phyloP scores from a whole-genome alignment of 2,888 invertebrate species.

The Endomychus coccineus region DNA sequence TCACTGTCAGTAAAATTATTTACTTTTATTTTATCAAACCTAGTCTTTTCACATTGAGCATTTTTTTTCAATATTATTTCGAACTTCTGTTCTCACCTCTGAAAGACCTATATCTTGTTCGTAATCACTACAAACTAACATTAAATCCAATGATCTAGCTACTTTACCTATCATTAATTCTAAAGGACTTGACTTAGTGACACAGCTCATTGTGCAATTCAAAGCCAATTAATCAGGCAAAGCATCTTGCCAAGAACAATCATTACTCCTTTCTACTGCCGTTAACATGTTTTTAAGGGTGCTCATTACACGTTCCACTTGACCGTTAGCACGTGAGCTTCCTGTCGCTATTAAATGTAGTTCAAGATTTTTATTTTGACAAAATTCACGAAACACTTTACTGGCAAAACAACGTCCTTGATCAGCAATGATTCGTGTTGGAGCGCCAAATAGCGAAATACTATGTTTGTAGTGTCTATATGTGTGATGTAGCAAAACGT shows the following conservation, averaged over 20 bases:
- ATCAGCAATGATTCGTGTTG: constrained; percentile 18
- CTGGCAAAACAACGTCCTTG: constrained; percentile 5
- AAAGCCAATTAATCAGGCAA: constrained; percentile 27
- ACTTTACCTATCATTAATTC: constrained; percentile 28
- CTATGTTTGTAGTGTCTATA: constrained; percentile 22
- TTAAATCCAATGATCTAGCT: constrained; percentile 15
- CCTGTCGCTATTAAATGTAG: constrained; percentile 27
- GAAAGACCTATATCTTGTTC: constrained; percentile 9
- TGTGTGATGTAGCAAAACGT: constrained; percentile 21
- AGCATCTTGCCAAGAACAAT: constrained; percentile 27
- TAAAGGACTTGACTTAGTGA: constrained; percentile 25
- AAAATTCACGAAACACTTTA: too few relatives aligned
- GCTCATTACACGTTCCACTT: constrained; percentile 27
- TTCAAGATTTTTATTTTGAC: constrained; percentile 4
- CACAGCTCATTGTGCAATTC: constrained; percentile 25
- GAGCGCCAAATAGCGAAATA: constrained; percentile 19
- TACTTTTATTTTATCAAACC: constrained; percentile 2
- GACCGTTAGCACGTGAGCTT: constrained; percentile 26
- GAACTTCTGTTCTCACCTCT: constrained; percentile 7
- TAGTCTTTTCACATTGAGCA: not conserved
- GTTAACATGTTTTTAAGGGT: too few relatives aligned
- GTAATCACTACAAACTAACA: constrained; percentile 9
- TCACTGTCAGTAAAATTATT: not conserved
- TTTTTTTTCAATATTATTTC: not conserved
- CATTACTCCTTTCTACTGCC: constrained; percentile 20